Conservation (phyloP, 2,113 vertebrate species). For the Pteropus alecto region DNA sequence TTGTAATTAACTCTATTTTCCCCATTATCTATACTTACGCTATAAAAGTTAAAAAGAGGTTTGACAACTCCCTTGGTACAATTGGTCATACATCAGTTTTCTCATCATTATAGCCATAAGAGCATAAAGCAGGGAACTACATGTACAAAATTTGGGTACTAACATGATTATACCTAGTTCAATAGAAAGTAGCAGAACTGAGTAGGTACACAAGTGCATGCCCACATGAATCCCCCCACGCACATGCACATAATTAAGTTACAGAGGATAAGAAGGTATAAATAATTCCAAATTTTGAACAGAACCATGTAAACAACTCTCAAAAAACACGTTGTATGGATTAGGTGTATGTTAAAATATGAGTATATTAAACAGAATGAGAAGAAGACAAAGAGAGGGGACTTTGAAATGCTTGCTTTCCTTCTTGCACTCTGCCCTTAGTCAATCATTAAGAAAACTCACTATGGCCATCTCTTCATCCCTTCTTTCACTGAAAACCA, state of each 20-base stretch:
- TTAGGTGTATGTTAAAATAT: neutral
- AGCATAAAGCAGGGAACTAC: neutral
- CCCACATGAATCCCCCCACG: neutral
- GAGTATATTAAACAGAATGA: neutral
- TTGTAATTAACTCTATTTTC: constrained; percentile 27
- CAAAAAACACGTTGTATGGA: neutral
- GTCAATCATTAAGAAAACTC: neutral
- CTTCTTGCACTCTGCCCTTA: neutral
- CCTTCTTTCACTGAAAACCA: neutral
- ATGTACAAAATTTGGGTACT: neutral
- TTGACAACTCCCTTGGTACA: neutral
- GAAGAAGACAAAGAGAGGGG: neutral
- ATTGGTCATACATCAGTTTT: neutral
- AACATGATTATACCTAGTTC: neutral
- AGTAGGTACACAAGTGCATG: neutral
- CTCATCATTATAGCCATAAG: neutral
- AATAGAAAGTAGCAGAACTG: neutral
- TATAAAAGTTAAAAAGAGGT: neutral
- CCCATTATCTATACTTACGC: neutral
- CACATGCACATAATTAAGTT: neutral
- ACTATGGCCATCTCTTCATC: neutral
- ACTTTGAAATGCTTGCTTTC: neutral
- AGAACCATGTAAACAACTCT: neutral
- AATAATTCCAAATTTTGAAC: neutral
- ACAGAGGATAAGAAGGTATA: neutral